A percentile compares a stretch with the other conserved stretches of the same genome.
These are phyloP conservation scores for Stichodactyla helianthus DNA, from an alignment of 64 coral and sea anemone species.

Conservation along the genomic window DNA sequence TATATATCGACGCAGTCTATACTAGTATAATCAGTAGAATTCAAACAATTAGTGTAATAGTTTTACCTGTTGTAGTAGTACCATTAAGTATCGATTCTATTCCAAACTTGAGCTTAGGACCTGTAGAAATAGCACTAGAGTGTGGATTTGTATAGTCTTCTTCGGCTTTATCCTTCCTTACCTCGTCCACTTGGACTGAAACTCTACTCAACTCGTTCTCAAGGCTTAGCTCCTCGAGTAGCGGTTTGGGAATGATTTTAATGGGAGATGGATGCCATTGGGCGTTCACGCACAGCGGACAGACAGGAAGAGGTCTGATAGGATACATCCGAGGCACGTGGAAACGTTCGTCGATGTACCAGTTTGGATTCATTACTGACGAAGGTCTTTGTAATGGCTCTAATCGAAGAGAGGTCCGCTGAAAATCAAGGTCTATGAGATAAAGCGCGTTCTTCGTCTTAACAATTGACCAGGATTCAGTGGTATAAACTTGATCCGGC, in stretches of 20 bases:
- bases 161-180: neutral
- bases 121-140: neutral
- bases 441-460: neutral
- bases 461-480: neutral
- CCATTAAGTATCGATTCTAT: slow-evolving; percentile 8
- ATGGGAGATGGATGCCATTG: neutral
- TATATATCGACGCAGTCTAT: too few relatives aligned
- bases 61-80: neutral
- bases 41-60: neutral
- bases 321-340: neutral
- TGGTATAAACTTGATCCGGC: neutral
- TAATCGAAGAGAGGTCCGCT: neutral
- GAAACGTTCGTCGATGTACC: neutral
- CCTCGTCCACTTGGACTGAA: neutral
- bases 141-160: neutral
- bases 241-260: neutral
- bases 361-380: neutral
- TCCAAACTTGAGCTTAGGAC: slow-evolving; percentile 19
- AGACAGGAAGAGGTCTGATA: neutral
- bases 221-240: neutral
- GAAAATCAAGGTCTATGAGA: neutral
- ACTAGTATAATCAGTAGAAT: too few relatives aligned
- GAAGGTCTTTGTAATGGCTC: neutral
- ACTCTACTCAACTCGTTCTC: neutral
- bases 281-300: neutral